These are phyloP conservation scores for Oncorhynchus kisutch DNA, from an alignment of 2,113 vertebrate species.

Conservation along the genomic window DNA sequence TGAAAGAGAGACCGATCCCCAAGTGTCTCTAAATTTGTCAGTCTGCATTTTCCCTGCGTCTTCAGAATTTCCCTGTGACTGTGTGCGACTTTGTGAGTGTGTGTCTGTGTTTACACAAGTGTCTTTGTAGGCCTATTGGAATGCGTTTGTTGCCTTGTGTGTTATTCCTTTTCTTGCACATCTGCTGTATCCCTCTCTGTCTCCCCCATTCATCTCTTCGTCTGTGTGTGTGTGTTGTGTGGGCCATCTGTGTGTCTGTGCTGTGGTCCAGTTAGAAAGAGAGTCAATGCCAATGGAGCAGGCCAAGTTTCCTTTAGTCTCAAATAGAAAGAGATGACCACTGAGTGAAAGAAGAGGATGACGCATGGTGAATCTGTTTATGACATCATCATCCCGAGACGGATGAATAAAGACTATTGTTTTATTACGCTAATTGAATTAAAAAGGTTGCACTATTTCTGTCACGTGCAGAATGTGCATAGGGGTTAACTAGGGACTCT, in stretches of 20 bases:
- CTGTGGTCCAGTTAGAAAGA: slow-evolving; percentile 37
- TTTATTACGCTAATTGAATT: not conserved
- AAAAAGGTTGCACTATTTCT: not conserved
- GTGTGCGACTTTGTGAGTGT: slow-evolving; percentile 21
- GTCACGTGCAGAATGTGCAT: not conserved
- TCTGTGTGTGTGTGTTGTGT: slow-evolving; percentile 25
- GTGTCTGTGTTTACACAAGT: slow-evolving; percentile 6
- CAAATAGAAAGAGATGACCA: slow-evolving; percentile 44
- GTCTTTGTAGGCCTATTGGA: not conserved
- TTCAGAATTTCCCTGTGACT: slow-evolving; percentile 26
- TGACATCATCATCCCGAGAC: not conserved
- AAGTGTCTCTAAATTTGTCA: too few species aligned
- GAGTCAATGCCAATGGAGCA: slow-evolving; percentile 19
- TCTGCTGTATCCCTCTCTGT: not conserved
- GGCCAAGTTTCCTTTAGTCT: slow-evolving; percentile 45
- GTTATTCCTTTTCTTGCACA: not conserved
- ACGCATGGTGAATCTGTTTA: not conserved
- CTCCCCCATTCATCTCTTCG: slow-evolving; percentile 1
- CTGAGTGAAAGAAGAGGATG: slow-evolving; percentile 30
- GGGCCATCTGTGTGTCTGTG: slow-evolving; percentile 50
- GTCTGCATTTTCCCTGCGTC: slow-evolving; percentile 2
- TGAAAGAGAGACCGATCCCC: too few species aligned
- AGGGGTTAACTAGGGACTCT: not conserved
- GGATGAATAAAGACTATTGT: not conserved
- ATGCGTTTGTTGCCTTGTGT: slow-evolving; percentile 1